Base-by-base conservation (phyloP, 2,113 vertebrate species). In the Polypterus senegalus region DNA sequence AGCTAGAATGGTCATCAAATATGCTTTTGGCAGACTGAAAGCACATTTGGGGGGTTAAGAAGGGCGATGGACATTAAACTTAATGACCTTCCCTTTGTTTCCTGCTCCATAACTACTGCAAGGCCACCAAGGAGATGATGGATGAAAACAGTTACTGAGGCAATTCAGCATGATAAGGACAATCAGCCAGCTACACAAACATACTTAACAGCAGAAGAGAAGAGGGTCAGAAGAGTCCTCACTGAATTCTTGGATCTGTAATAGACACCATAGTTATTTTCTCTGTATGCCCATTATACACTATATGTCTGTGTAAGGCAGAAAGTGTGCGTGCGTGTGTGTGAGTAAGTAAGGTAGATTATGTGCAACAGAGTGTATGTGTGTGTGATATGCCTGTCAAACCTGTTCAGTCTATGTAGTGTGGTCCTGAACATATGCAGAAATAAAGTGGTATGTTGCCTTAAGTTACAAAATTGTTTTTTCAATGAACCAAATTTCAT, bases 21-120 rank as follows among this genome's bases (percentile, higher is more conserved):
- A 2, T 1, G 27, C 27, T 27, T 27, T 27, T 27, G 27, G 27
- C 27, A 27, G 27, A 27, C 27, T 27, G 27, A 27, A 27, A 27
- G 27, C 27, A 27, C 27, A 27, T 27, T 27, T 27, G 27, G 27
- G 27, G 27, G 27, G 27, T 27, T 27, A 47, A 46, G 52, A 59
- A 63, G 62, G 56, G 11, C 48, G 1, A 74, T 70, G 62, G 66
- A 62, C 61, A 66, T 71, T 27, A 65, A 69, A 55, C 27, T 74
- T 9, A 49, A 58, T 2, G 47, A 66, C 51, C 61, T 66, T 4
- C 66, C 57, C 10, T 44, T 48, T 46, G 63, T 72, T 7, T 72
- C 48, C 56, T 70, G 0, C 62, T 67, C 7, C 69, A 67, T 10
- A 61, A 70, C 57, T 65, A 57, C 49, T 67, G 63, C 58, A 61